These are phyloP conservation scores for Festucalex cinctus DNA, from an alignment of 2,113 vertebrate genomes.

Conservation along the genomic window DNA sequence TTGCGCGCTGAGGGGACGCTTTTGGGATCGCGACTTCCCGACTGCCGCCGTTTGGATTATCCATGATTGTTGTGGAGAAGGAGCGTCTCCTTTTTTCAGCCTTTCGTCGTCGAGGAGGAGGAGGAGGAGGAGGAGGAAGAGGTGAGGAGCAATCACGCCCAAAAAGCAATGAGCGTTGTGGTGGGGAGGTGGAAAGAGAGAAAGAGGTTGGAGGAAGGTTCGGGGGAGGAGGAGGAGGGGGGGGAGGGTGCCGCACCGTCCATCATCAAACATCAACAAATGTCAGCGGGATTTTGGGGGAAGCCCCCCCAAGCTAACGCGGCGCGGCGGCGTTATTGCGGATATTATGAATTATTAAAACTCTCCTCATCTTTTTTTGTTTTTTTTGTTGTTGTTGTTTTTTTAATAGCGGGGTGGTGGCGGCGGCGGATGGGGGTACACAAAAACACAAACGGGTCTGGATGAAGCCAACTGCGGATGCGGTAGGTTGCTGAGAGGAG, in stretches of 20 bases:
- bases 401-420: constrained; percentile 12
- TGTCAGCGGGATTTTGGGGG: constrained; percentile 68
- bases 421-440: not conserved
- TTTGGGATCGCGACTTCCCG: constrained; percentile 60
- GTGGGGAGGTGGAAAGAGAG: constrained; percentile 40
- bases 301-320: constrained; percentile 60
- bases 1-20: constrained; percentile 41
- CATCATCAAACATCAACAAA: constrained; percentile 73
- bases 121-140: not conserved
- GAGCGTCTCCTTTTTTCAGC: constrained; percentile 43
- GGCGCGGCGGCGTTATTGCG: constrained; percentile 66
- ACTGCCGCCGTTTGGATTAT: constrained; percentile 61
- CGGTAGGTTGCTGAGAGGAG: constrained; percentile 62
- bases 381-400: not conserved
- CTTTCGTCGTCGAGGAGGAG: constrained; percentile 24
- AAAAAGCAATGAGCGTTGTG: constrained; percentile 62
- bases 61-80: constrained; percentile 66
- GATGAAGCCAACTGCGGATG: constrained; percentile 57
- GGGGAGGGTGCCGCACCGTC: constrained; percentile 65
- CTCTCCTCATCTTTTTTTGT: constrained; percentile 64
- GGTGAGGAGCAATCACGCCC: constrained; percentile 64
- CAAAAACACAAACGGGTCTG: constrained; percentile 11
- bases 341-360: constrained; percentile 72
- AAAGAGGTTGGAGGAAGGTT: constrained; percentile 22
- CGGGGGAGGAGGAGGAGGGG: not conserved